phyloP scores from a whole-genome alignment of 2,888 invertebrate genomes.

The Ichneumoninae sp. region DNA sequence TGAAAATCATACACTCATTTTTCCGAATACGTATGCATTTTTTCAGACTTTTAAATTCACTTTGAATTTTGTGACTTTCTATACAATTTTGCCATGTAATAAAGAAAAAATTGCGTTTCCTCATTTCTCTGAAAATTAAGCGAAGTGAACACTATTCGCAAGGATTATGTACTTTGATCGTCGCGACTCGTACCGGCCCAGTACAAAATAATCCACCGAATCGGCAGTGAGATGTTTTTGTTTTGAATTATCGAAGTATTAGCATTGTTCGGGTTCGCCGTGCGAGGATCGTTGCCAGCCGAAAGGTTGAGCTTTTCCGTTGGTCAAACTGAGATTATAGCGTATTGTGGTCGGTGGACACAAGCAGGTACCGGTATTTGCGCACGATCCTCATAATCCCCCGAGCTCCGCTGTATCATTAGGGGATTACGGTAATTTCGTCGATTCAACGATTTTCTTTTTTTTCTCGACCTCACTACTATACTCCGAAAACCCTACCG shows the following conservation, averaged over 20 bases:
- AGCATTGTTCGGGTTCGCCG: background rate
- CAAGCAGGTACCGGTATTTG: conserved; percentile 31
- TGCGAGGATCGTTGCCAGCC: background rate
- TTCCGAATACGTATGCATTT: too few species aligned
- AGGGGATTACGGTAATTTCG: conserved; percentile 68
- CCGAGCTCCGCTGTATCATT: conserved; percentile 71
- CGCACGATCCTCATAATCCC: conserved; percentile 68
- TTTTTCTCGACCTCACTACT: conserved; percentile 10
- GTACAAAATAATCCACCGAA: background rate
- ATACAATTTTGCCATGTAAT: too few species aligned
- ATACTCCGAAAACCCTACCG: background rate
- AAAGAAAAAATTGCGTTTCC: too few species aligned
- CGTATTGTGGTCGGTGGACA: conserved; percentile 9
- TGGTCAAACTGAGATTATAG: background rate
- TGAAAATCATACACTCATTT: too few species aligned
- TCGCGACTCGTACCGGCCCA: background rate
- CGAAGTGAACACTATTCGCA: too few species aligned
- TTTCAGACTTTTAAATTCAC: too few species aligned
- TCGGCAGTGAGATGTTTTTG: background rate
- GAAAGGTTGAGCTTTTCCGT: background rate
- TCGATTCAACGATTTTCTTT: conserved; percentile 19
- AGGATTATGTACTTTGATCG: too few species aligned
- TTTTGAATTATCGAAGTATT: background rate
- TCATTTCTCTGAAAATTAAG: too few species aligned
- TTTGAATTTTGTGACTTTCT: too few species aligned